Percentiles rank a stretch among this genome's conserved stretches.
These are phyloP conservation scores for Miichthys miiuy DNA, from an alignment of 2,797 vertebrate genomes.

Conservation along the genomic window DNA sequence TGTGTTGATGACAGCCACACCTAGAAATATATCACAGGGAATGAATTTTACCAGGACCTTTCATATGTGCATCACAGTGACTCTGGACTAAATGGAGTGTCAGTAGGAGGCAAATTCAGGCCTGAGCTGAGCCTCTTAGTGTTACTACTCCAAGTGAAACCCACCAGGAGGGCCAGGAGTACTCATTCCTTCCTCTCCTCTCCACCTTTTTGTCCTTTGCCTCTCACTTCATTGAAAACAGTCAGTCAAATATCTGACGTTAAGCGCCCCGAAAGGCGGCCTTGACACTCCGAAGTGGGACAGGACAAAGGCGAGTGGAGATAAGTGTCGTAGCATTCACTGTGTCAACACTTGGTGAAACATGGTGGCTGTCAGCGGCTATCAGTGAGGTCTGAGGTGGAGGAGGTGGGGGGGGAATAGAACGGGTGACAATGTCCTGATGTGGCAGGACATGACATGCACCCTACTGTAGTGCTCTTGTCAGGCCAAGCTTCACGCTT, in stretches of 20 bases:
- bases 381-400: slow-evolving; percentile 69
- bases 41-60: slow-evolving; percentile 54
- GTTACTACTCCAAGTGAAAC: slow-evolving; percentile 69
- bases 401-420: slow-evolving; percentile 27
- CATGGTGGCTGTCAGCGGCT: slow-evolving; percentile 76
- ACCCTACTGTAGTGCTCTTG: slow-evolving; percentile 72
- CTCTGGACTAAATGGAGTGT: slow-evolving; percentile 78
- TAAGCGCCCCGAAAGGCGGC: slow-evolving; percentile 58
- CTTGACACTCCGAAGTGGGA: slow-evolving; percentile 71
- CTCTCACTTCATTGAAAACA: slow-evolving; percentile 52
- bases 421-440: slow-evolving; percentile 68
- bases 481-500: slow-evolving; percentile 66
- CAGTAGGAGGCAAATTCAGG: slow-evolving; percentile 71
- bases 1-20: slow-evolving; percentile 7
- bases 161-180: slow-evolving; percentile 66
- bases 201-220: slow-evolving; percentile 60
- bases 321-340: slow-evolving; percentile 78
- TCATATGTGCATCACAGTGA: slow-evolving; percentile 55
- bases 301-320: slow-evolving; percentile 71
- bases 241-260: slow-evolving; percentile 72
- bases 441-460: slow-evolving; percentile 77
- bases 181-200: slow-evolving; percentile 41
- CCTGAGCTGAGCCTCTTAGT: slow-evolving; percentile 52
- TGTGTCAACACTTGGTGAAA: slow-evolving; percentile 78
- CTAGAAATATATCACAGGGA: slow-evolving; percentile 49